Conservation (phyloP, 2,797 vertebrate genomes). For the Miichthys miiuy region DNA sequence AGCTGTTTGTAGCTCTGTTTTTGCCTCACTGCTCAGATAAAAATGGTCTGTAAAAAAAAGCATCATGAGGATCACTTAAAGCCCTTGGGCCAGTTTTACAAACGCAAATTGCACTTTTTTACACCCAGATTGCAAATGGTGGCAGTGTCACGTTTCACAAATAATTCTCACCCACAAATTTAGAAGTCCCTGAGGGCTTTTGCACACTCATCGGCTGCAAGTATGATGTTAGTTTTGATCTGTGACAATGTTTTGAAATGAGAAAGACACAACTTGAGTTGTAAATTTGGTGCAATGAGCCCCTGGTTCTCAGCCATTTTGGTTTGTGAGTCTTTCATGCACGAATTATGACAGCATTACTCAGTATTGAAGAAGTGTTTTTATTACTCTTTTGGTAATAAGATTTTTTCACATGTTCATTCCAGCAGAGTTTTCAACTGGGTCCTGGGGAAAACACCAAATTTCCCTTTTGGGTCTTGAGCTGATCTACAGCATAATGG, state of each 20-base stretch:
- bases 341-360: no score
- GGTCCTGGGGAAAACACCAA: no score
- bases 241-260: not conserved
- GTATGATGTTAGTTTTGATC: not conserved
- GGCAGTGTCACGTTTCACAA: not conserved
- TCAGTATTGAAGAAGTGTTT: no score
- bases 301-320: not conserved
- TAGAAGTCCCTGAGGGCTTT: not conserved
- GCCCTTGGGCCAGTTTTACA: not conserved
- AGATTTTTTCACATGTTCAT: no score
- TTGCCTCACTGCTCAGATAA: not conserved
- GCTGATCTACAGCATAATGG: no score
- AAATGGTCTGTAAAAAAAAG: not conserved
- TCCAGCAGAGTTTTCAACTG: no score
- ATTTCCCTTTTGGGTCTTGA: no score
- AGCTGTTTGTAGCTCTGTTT: not conserved
- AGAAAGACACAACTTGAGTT: not conserved
- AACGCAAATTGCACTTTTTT: not conserved
- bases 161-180: not conserved
- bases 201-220: not conserved
- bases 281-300: not conserved
- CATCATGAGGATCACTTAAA: not conserved
- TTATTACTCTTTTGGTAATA: no score
- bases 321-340: not conserved
- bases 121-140: not conserved